Conservation (phyloP, 2,797 vertebrate genomes). For the Muscicapa striata region DNA sequence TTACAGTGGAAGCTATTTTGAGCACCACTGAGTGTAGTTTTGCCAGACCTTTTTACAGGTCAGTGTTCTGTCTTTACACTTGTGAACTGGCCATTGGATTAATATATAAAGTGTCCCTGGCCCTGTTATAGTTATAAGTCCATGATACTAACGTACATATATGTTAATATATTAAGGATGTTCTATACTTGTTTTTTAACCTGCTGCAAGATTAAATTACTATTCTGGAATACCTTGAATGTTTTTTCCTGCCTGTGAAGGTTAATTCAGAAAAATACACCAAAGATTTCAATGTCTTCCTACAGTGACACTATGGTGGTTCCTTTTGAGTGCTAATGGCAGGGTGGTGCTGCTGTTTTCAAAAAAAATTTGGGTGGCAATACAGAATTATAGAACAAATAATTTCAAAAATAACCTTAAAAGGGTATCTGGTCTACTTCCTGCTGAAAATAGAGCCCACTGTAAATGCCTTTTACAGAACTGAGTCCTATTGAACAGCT, state of each 20-base stretch:
- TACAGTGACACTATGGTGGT: neutral
- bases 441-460: neutral
- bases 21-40: neutral
- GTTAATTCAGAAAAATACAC: neutral
- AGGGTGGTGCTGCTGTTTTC: neutral
- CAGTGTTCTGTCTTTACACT: neutral
- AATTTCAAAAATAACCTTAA: neutral
- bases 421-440: neutral
- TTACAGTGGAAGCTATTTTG: neutral
- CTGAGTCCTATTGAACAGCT: neutral
- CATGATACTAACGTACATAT: neutral
- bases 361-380: neutral
- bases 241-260: neutral
- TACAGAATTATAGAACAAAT: neutral
- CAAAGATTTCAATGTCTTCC: neutral
- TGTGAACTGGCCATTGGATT: neutral
- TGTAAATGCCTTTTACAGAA: neutral
- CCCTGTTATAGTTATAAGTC: neutral
- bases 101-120: neutral
- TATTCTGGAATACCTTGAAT: neutral
- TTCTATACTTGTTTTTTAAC: neutral
- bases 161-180: neutral
- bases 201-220: neutral
- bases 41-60: neutral
- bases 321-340: neutral